Evolutionary conservation across 2,888 invertebrate genomes (phyloP).

Genomic region (Sminthurinus aureus): DNA sequence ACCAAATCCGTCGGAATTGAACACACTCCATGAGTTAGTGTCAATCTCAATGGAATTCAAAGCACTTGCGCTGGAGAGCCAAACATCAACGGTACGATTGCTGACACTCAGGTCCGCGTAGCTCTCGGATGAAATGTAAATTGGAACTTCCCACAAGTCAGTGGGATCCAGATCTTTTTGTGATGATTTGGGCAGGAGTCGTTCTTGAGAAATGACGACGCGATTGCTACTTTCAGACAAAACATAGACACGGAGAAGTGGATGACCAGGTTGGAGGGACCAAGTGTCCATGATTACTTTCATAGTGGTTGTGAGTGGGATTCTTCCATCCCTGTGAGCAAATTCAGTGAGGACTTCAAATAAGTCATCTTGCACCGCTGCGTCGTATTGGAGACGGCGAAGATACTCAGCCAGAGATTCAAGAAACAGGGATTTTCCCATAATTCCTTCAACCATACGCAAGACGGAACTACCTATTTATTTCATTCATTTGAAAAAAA

Average conservation of each 20-base stretch:
- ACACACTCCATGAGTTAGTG: constrained; percentile 38
- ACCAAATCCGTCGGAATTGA: constrained; percentile 45
- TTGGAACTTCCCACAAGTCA: constrained; percentile 42
- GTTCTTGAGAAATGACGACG: constrained; percentile 56
- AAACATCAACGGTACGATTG: constrained; percentile 37
- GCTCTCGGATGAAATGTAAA: constrained; percentile 34
- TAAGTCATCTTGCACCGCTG: background rate
- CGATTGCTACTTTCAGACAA: constrained; percentile 34
- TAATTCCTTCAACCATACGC: constrained; percentile 30
- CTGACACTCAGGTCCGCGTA: constrained; percentile 36
- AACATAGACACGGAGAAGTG: constrained; percentile 52
- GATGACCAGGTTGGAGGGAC: constrained; percentile 56
- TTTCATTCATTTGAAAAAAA: too few relatives aligned
- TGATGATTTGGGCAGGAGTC: too few relatives aligned
- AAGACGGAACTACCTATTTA: constrained; percentile 22
- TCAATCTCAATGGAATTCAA: constrained; percentile 12
- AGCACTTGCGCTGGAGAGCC: constrained; percentile 38
- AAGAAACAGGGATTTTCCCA: constrained; percentile 29
- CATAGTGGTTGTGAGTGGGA: constrained; percentile 40
- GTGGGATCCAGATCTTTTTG: too few relatives aligned
- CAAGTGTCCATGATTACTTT: constrained; percentile 59
- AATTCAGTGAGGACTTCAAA: constrained; percentile 8
- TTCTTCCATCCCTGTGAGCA: background rate
- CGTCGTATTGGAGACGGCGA: background rate
- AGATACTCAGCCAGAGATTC: constrained; percentile 5